Base-by-base conservation (phyloP, 2,113 vertebrate genomes). In the Grammomys surdaster region DNA sequence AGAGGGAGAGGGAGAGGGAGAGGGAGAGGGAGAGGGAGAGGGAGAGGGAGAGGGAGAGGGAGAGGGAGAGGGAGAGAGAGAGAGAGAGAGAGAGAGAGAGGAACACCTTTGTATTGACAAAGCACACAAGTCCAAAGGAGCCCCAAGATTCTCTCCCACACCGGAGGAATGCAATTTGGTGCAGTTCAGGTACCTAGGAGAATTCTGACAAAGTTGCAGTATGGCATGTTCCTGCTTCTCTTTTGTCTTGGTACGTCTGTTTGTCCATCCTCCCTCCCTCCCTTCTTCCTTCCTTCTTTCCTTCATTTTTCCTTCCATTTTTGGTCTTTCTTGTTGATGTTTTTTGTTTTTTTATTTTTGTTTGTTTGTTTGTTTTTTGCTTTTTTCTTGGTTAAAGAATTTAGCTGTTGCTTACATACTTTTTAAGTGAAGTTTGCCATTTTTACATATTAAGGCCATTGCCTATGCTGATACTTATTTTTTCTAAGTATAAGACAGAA, bases 81-180 rank as follows among this genome's bases (percentile, higher is more conserved):
- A 6, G 6, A 6, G 46, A 6, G 6, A 6, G 6, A 6, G 16
- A 89, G 24, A 51, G 5, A 48, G 4, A 6, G 24, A 26, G 8
- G 3, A 70, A 1, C 36, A 48, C 24, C 36, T 36, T 24, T 80
- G 2, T 7, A 82, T 16, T 17, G 31, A 86, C 56, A 26, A 31
- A 80, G 40, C 33, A 69, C 40, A 43, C 17, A 78, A 17, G 26
- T 69, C 78, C 81, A 77, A 93, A 17, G 56, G 84, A 58, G 91
- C 16, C 65, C 91, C 43, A 93, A 48, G 67, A 91, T 80, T 48
- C 8, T 36, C 77, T 67, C 88, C 95, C 93, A 95, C 97, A 92
- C 94, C 12, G 94, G 98, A 96, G 16, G 12, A 87, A 87, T 36
- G 0, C 60, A 69, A 48, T 75, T 88, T 93, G 43, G 40, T 96